Evolutionary conservation across 2,797 vertebrate species (phyloP).

Genomic region (Cirrhinus molitorella): DNA sequence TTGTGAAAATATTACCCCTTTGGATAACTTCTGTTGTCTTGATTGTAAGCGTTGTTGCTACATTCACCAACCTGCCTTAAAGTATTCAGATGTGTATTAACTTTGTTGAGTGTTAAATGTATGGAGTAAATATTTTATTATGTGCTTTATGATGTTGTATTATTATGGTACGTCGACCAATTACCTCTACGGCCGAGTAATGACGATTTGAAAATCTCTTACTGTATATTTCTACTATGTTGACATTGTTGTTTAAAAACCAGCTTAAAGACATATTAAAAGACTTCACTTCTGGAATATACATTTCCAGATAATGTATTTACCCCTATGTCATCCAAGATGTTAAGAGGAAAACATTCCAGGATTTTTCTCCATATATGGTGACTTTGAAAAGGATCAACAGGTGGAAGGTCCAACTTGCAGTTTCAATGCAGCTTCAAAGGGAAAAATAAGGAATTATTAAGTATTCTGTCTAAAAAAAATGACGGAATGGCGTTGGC

Average conservation of each 20-base stretch:
- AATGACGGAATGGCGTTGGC: too few relatives aligned
- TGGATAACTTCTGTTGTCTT: constrained; percentile 16
- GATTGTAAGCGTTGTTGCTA: not conserved
- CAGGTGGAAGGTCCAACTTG: too few relatives aligned
- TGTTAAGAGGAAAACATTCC: too few relatives aligned
- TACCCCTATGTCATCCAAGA: too few relatives aligned
- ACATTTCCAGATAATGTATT: too few relatives aligned
- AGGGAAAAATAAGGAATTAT: too few relatives aligned
- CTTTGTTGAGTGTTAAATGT: constrained; percentile 15
- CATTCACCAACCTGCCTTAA: constrained; percentile 51
- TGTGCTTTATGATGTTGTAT: constrained; percentile 21
- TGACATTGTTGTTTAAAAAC: not conserved
- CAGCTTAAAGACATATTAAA: not conserved
- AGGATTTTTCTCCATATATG: too few relatives aligned
- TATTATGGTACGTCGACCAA: not conserved
- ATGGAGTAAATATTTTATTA: constrained; percentile 34
- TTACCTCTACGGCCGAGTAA: not conserved
- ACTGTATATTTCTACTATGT: not conserved
- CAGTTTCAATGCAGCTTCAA: too few relatives aligned
- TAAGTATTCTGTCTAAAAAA: too few relatives aligned
- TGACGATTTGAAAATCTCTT: not conserved
- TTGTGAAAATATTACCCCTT: constrained; percentile 4
- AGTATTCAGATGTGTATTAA: constrained; percentile 23
- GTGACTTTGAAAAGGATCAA: too few relatives aligned
- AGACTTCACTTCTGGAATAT: too few relatives aligned